Percentiles rank a stretch among this genome's conserved stretches.
Evolutionary conservation across 2,797 vertebrate species (phyloP).

Genomic region (Macrochelys suwanniensis): DNA sequence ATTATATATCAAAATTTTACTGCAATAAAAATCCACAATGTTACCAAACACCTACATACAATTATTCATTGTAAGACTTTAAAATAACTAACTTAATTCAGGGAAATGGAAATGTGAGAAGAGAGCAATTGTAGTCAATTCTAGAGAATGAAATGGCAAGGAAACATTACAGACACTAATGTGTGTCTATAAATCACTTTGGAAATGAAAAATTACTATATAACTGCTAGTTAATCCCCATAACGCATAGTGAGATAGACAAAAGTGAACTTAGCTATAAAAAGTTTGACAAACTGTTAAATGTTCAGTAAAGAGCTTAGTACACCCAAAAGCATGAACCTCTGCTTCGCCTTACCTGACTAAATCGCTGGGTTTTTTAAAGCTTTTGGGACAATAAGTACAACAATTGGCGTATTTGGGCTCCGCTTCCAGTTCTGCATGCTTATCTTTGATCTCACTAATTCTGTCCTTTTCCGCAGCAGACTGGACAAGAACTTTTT

Average conservation of each 20-base stretch:
- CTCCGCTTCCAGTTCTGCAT: constrained; percentile 92
- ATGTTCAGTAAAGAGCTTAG: background rate
- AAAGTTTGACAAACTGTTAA: background rate
- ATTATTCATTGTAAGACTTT: background rate
- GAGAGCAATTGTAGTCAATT: background rate
- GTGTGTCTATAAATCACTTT: background rate
- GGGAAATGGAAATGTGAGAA: background rate
- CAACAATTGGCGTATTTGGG: constrained; percentile 97
- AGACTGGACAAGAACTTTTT: constrained; percentile 96
- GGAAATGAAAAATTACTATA: background rate
- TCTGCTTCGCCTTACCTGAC: constrained; percentile 87
- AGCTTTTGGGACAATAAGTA: constrained; percentile 96
- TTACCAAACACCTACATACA: background rate
- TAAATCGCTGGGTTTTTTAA: constrained; percentile 98
- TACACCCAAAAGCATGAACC: background rate
- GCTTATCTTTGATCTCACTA: constrained; percentile 97
- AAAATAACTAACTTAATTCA: background rate
- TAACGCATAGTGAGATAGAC: background rate
- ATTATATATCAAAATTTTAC: background rate
- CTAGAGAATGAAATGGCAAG: background rate
- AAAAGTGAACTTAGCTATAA: background rate
- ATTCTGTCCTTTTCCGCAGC: constrained; percentile 97
- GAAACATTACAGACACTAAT: background rate
- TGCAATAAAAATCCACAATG: background rate
- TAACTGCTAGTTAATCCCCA: background rate